Evolutionary conservation across 2,113 vertebrate genomes (phyloP), one percentile per base, ranked within the genome.

Genomic region (Nycticryphes semicollaris): DNA sequence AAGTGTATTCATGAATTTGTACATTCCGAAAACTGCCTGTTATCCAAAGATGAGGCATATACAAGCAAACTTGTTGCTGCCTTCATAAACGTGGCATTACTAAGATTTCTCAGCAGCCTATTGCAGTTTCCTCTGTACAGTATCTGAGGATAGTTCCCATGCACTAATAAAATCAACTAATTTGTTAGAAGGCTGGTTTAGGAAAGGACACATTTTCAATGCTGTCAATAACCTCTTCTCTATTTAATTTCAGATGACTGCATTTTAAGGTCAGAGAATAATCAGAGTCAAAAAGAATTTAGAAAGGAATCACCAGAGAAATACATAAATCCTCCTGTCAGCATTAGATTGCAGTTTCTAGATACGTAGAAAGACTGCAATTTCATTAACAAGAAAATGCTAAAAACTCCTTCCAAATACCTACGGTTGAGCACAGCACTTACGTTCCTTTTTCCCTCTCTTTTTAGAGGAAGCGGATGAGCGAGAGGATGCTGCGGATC

Each of bases 401-500:
- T 74, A 51, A 66, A 85, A 39, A 4, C 16, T 47, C n/a, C 30
- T 50, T 62, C 6, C 28, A 43, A 30, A 74, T 30, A 24, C 5
- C 25, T 30, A 16, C 16, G 84, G 62, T 15, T 12, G 68, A 60
- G 37, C 28, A 69, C 4, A 72, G 69, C 41, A 97, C 98, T 98
- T 97, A 98, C 98, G 77, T 89, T 98, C 97, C 63, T 97, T 98
- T 83, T 90, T 98, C 93, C 98, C 98, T 97, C 96, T 98, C 95
- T 96, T 99, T 96, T 96, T 98, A n/a, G 96, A 96, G 39, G 98
- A 99, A 81, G 97, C 75, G 62, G 98, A 98, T 14, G 98, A 98
- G 72, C 64, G 97, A 54, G 99, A 99, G 3, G 99, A 99, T 7
- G 98, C 97, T 56, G 97, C 94, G 84, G 99, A 98, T 3, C 95